Conservation (phyloP, 2,797 vertebrate species). For the Gambelia wislizenii region DNA sequence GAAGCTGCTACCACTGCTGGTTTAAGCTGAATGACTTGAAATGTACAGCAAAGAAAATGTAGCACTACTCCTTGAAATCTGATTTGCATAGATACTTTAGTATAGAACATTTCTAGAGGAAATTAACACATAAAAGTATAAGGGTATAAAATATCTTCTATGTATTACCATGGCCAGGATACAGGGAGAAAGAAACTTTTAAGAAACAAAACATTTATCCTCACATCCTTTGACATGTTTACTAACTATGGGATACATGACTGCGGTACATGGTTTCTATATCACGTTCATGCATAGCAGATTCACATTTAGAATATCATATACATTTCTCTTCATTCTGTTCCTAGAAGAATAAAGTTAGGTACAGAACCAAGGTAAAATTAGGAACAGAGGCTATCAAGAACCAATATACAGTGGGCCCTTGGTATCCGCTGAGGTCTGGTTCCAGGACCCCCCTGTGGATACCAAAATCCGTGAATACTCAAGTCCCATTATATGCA, state of each 20-base stretch:
- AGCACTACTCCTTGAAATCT: neutral
- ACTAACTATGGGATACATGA: neutral
- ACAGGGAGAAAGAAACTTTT: too few relatives aligned
- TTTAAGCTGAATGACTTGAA: neutral
- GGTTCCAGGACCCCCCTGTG: too few relatives aligned
- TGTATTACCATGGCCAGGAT: neutral
- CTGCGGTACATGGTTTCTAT: neutral
- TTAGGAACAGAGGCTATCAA: too few relatives aligned
- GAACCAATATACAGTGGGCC: neutral
- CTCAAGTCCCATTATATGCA: too few relatives aligned
- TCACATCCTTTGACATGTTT: neutral
- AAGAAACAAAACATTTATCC: neutral
- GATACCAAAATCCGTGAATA: too few relatives aligned
- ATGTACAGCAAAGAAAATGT: neutral
- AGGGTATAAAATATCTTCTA: neutral
- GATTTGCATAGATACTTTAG: neutral
- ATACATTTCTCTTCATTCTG: neutral
- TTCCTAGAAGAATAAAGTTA: neutral
- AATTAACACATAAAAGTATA: neutral
- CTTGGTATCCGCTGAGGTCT: too few relatives aligned
- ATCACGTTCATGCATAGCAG: neutral
- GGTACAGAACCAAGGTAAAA: neutral
- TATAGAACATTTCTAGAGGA: neutral
- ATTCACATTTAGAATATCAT: neutral
- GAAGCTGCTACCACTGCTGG: slow-evolving; percentile 4